Percentiles rank a stretch among this genome's conserved stretches.
Evolutionary conservation across 1,140 invertebrate genomes (phyloP).

Genomic region (Zaprionus inermis): DNA sequence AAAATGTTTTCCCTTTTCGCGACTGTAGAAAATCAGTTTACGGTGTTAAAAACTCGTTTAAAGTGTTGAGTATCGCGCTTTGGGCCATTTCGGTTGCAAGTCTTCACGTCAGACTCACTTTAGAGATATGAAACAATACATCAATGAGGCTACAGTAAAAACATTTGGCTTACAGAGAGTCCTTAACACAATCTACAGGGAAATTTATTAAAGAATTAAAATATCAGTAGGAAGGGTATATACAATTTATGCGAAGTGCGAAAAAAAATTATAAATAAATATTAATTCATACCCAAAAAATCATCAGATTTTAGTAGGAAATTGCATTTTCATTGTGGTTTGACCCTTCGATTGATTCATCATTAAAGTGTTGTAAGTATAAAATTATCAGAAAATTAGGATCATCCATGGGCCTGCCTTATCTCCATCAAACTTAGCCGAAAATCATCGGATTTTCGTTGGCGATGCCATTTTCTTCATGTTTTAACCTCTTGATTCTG

Average conservation of each 20-base stretch:
- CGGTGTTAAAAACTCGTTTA: constrained; percentile 78
- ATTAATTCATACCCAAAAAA: too few species aligned
- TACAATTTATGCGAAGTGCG: background rate
- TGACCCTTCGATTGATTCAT: background rate
- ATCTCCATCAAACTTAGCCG: too few species aligned
- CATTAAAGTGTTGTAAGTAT: too few species aligned
- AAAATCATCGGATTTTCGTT: too few species aligned
- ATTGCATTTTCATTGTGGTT: too few species aligned
- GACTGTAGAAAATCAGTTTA: constrained; percentile 35
- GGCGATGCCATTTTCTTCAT: too few species aligned
- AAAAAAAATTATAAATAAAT: too few species aligned
- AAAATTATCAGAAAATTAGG: too few species aligned
- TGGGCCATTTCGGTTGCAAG: constrained; percentile 69
- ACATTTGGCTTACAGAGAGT: background rate
- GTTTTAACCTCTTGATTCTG: too few species aligned
- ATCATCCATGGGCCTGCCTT: too few species aligned
- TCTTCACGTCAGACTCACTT: constrained; percentile 29
- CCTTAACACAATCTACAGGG: background rate
- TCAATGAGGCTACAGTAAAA: constrained; percentile 26
- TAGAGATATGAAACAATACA: constrained; percentile 26
- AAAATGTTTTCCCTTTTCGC: constrained; percentile 74
- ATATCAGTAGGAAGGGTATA: background rate
- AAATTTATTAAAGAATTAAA: background rate
- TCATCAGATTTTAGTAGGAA: background rate
- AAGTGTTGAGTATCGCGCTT: constrained; percentile 81